phyloP scores from a whole-genome alignment of 2,888 invertebrate genomes.

The Clepsis dumicolana region DNA sequence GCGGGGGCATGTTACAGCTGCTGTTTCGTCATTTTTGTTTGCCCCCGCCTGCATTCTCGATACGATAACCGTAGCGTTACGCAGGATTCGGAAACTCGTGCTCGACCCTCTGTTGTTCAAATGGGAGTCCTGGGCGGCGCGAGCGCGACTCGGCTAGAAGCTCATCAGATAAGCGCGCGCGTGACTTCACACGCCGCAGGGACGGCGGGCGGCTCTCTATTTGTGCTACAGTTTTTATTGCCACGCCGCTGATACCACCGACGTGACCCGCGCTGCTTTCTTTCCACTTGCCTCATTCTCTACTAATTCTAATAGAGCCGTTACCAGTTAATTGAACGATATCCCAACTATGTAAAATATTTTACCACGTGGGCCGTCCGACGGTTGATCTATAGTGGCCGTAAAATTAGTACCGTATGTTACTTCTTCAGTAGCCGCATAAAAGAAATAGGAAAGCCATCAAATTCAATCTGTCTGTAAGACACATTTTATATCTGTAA shows the following conservation, averaged over 20 bases:
- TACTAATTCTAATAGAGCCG: slow-evolving; percentile 44
- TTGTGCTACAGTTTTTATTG: slow-evolving; percentile 55
- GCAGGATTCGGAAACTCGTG: no score
- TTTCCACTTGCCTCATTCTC: slow-evolving; percentile 20
- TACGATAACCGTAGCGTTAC: no score
- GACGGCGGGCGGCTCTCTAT: slow-evolving; percentile 45
- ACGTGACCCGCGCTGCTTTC: slow-evolving; percentile 48
- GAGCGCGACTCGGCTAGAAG: slow-evolving; percentile 53
- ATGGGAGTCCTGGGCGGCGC: slow-evolving; percentile 35
- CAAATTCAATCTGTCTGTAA: slow-evolving; percentile 62
- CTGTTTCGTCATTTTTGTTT: no score
- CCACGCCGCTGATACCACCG: slow-evolving; percentile 46
- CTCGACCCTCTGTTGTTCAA: slow-evolving; percentile 38
- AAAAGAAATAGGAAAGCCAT: slow-evolving; percentile 68
- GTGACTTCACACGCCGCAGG: slow-evolving; percentile 62
- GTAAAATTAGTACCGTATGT: slow-evolving; percentile 60
- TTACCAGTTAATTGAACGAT: slow-evolving; percentile 43
- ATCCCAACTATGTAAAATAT: slow-evolving; percentile 50
- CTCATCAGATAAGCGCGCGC: slow-evolving; percentile 63
- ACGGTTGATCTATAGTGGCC: slow-evolving; percentile 61
- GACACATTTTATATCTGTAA: slow-evolving; percentile 71
- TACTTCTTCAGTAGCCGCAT: slow-evolving; percentile 76
- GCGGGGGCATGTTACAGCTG: no score
- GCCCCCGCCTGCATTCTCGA: no score
- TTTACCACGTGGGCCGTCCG: slow-evolving; percentile 49